Evolutionary conservation across 2,888 invertebrate genomes (phyloP).

Genomic region (Serripes groenlandicus): DNA sequence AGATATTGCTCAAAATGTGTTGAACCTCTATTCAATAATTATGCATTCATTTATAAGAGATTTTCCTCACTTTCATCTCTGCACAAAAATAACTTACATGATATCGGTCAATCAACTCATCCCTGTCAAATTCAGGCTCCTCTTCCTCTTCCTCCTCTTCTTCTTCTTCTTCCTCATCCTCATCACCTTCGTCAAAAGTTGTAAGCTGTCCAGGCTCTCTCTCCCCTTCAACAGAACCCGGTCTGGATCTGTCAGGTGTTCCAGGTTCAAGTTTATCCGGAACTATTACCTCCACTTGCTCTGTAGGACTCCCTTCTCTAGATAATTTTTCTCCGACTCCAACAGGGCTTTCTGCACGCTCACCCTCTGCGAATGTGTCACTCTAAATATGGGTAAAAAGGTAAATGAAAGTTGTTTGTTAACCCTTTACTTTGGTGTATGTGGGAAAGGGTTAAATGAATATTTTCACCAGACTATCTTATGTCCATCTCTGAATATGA

Average conservation of each 20-base stretch:
- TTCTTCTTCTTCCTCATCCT: conserved; percentile 71
- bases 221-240: conserved; percentile 65
- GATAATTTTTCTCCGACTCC: conserved; percentile 82
- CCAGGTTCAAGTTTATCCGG: conserved; percentile 73
- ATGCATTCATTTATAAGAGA: neutral
- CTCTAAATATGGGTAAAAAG: conserved; percentile 67
- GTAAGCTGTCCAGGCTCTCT: conserved; percentile 59
- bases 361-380: conserved; percentile 82
- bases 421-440: too few relatives aligned
- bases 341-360: conserved; percentile 79
- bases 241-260: conserved; percentile 74
- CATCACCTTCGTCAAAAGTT: conserved; percentile 73
- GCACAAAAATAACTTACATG: conserved; percentile 76
- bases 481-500: too few relatives aligned
- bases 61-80: neutral
- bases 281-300: conserved; percentile 55
- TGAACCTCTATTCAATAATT: neutral
- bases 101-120: conserved; percentile 83
- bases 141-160: conserved; percentile 79
- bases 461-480: too few relatives aligned
- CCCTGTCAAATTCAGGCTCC: conserved; percentile 81
- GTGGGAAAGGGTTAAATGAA: too few relatives aligned
- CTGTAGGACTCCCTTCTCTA: conserved; percentile 80
- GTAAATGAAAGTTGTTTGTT: neutral
- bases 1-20: neutral